Base-by-base conservation (phyloP, 2,888 invertebrate species). In the Sminthurides aquaticus region DNA sequence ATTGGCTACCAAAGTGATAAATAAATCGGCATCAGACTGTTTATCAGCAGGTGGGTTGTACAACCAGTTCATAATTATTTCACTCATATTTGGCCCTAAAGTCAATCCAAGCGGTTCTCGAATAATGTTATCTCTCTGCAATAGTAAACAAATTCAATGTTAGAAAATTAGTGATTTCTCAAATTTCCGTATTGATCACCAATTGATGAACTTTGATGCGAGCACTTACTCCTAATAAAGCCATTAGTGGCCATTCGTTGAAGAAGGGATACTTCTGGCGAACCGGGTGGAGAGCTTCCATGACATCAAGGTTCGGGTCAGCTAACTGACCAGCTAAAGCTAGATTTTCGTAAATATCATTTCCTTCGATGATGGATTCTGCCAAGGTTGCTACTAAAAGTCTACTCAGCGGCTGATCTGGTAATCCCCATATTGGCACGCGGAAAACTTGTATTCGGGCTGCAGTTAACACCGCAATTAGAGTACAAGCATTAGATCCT, bases 401-500 rank as follows among this genome's bases (percentile, higher is more conserved):
- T 62, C 72, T 48, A 59, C 62, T 68, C 34, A 74, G 56, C 1
- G 74, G 74, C 57, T 74, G 71, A 61, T 71, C 72, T 2, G 56
- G 52, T 24, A 68, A 66, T 5, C 74, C 72, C 70, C 71, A 72
- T 26, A 73, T 65, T 24, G 62, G 62, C 22, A 74, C 69, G 28
- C 67, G 65, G 55, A 72, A 72, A 59, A 70, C 72, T 56, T 71
- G 60, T 8, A 74, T 64, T 28, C 68, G 60, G 20, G 72, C 72
- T 11, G 67, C 67, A 11, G 70, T 27, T 8, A 72, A 59, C 0
- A 69, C 65, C 15, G 71, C 67, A 34, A 74, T 74, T 1, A 74
- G 58, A 5, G 74, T 72, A 48, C 74, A 72, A 1, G 73, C 73
- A 64, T 74, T 74, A 1, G 73, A 73, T 11, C 73, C 72, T 72